Conservation (phyloP, 2,888 invertebrate genomes). For the Dysmachus trigonus region DNA sequence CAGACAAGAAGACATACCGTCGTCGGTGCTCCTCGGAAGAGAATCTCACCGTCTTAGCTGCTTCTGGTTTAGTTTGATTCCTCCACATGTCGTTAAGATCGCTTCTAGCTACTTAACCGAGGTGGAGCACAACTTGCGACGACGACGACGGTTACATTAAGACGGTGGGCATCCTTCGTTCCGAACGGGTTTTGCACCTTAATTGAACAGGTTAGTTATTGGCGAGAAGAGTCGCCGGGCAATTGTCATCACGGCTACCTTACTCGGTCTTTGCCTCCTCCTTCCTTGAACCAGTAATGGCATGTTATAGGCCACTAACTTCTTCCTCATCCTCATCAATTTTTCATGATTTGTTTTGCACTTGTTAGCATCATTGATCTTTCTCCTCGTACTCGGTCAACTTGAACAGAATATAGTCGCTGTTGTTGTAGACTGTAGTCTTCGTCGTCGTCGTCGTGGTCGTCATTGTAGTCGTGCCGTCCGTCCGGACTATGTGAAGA, state of each 20-base stretch:
- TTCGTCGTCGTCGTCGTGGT: no score
- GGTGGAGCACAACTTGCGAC: background rate
- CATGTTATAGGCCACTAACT: conserved; percentile 27
- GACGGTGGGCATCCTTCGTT: conserved; percentile 36
- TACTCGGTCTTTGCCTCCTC: conserved; percentile 17
- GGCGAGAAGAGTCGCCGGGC: background rate
- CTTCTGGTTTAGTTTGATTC: background rate
- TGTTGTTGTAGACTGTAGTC: background rate
- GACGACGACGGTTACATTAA: background rate
- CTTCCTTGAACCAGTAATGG: conserved; percentile 29
- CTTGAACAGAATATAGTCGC: background rate
- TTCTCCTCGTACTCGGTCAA: conserved; percentile 37
- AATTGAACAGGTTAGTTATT: conserved; percentile 42
- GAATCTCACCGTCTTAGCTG: no score
- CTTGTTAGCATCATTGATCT: conserved; percentile 30
- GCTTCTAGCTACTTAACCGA: conserved; percentile 25
- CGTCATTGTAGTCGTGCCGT: no score
- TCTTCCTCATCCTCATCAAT: conserved; percentile 36
- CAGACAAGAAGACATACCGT: conserved; percentile 15
- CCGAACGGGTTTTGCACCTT: conserved; percentile 17
- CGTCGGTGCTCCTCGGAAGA: background rate
- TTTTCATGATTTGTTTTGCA: conserved; percentile 32
- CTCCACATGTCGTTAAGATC: conserved; percentile 10
- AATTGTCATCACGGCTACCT: conserved; percentile 33
- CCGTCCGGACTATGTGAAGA: background rate